phyloP scores from a whole-genome alignment of 2,888 invertebrate species.

The Cistogaster globosa region DNA sequence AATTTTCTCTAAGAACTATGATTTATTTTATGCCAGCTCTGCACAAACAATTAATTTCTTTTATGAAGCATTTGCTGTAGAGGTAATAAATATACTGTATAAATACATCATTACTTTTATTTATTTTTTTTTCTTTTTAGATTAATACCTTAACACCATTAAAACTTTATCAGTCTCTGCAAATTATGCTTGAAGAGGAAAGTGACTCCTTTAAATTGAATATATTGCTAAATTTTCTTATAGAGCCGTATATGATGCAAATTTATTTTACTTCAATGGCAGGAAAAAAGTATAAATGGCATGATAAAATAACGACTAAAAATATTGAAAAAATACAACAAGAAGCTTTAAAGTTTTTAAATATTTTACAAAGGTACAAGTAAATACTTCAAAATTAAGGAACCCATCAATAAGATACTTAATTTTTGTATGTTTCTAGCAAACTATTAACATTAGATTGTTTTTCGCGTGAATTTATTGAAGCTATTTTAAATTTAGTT shows the following conservation, averaged over 20 bases:
- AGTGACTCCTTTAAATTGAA: constrained; percentile 6
- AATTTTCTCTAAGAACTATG: constrained; percentile 57
- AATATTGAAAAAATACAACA: constrained; percentile 46
- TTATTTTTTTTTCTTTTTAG: background rate
- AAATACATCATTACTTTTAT: background rate
- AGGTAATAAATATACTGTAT: constrained; percentile 34
- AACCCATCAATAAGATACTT: background rate
- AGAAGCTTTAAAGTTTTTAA: constrained; percentile 61
- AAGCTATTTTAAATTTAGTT: constrained; percentile 52
- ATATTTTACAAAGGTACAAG: constrained; percentile 68
- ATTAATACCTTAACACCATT: constrained; percentile 30
- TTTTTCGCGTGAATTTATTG: constrained; percentile 68
- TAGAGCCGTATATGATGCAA: constrained; percentile 44
- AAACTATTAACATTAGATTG: constrained; percentile 68
- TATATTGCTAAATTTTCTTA: constrained; percentile 52
- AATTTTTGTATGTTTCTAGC: constrained; percentile 26
- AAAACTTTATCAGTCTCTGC: constrained; percentile 38
- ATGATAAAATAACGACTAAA: constrained; percentile 24
- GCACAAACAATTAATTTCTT: constrained; percentile 54
- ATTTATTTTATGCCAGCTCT: constrained; percentile 57
- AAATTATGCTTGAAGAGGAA: constrained; percentile 31
- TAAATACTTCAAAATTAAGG: no score
- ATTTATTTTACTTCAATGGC: constrained; percentile 48
- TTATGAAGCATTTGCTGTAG: constrained; percentile 54
- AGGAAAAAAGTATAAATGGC: constrained; percentile 44